A percentile compares a stretch with the other conserved stretches of the same genome.
These are phyloP conservation scores for Amyelois transitella DNA, from an alignment of 1,140 invertebrate species.

Conservation along the genomic window DNA sequence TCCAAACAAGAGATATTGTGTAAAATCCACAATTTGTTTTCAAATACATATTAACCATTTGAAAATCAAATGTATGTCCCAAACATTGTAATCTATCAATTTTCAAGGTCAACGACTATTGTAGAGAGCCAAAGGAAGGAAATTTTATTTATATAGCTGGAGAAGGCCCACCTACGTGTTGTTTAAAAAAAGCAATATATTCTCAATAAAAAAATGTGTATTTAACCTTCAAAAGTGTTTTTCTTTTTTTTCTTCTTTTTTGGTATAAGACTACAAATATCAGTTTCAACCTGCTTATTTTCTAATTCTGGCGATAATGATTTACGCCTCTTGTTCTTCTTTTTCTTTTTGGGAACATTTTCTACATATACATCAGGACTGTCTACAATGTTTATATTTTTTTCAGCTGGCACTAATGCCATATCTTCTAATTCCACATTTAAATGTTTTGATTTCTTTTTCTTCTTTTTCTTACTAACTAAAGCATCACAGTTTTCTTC, in stretches of 20 bases:
- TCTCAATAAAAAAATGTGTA: background rate
- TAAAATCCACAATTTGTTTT: too few species aligned
- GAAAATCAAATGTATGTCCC: too few species aligned
- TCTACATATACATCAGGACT: background rate
- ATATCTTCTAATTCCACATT: background rate
- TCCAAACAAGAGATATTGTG: too few species aligned
- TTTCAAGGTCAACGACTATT: too few species aligned
- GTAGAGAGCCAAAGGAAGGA: too few species aligned
- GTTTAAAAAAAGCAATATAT: background rate
- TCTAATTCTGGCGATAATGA: slow-evolving; percentile 7
- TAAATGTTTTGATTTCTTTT: background rate
- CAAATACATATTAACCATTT: too few species aligned
- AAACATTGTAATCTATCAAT: too few species aligned
- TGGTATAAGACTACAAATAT: slow-evolving; percentile 15
- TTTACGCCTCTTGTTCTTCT: slow-evolving; percentile 11
- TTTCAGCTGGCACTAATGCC: background rate
- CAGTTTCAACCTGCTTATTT: slow-evolving; percentile 18
- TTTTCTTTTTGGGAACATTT: slow-evolving; percentile 25
- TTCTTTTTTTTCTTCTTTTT: slow-evolving; percentile 57
- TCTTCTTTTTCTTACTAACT: slow-evolving; percentile 6
- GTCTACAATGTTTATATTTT: background rate
- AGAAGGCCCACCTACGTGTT: too few species aligned
- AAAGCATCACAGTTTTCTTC: background rate
- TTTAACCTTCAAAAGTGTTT: background rate
- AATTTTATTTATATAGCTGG: too few species aligned